Base-by-base conservation (phyloP, 2,888 invertebrate genomes). In the Anorthoa munda region DNA sequence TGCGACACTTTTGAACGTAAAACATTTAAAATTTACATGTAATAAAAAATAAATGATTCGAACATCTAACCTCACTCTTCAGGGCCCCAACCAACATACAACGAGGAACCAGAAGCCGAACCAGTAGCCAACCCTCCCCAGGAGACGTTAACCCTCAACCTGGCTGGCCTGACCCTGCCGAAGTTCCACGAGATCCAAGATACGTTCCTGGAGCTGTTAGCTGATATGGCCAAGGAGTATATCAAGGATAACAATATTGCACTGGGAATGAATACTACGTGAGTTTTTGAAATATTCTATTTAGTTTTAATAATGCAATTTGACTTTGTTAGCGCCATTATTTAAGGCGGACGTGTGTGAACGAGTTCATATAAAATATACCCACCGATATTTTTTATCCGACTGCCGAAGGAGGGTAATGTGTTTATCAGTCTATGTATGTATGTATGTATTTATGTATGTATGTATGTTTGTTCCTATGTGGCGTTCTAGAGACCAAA, bases 181-280 rank as follows among this genome's bases (percentile, higher is more conserved):
- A 70, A 89, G n/a, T 96, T 96, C 89, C 39, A 81, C 0, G 61
- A 82, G 0, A 79, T 92, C 4, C 81, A 87, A 46, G 92, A 92
- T 2, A 80, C 90, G 17, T 96, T 96, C 91, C 79, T 89, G 0
- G 66, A 79, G 1, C 84, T 96, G 18, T 63, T 96, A 0, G 95
- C 95, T 17, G 92, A 93, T 31, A 96, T 96, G 95, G 95, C 96
- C 0, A 90, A 92, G 1, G 79, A 90, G 81, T 96, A 95, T 75
- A 93, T 96, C 72, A 85, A 73, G 18, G 87, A 90, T 0, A 91
- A 95, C 18, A 81, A 84, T 0, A 92, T 96, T n/a, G 86, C 92
- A 0, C 88, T 87, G 2, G 95, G 94, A 69, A 60, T 90, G 1
- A 93, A 94, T n/a, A 87, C 90, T 7, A 95, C 95, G 96, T 96